These are phyloP conservation scores for Tetraodon nigroviridis DNA, from an alignment of 2,113 vertebrate species.

Conservation along the genomic window DNA sequence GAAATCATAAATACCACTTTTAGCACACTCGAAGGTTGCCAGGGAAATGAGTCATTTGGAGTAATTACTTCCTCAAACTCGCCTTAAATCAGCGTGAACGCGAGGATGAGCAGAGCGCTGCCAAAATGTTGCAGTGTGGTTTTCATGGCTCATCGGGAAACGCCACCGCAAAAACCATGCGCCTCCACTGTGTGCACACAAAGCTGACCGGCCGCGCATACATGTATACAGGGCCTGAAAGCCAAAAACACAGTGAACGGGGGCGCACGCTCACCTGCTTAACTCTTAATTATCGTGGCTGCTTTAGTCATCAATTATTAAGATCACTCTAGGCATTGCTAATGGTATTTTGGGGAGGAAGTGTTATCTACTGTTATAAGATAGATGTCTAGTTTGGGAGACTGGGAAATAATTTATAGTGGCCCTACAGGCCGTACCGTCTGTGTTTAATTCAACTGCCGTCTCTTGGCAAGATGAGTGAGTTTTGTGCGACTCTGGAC, in stretches of 20 bases:
- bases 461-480: conserved; percentile 40
- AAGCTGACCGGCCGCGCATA: conserved; percentile 23
- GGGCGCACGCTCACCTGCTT: conserved; percentile 29
- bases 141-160: conserved; percentile 57
- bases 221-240: background rate
- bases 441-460: conserved; percentile 62
- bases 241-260: background rate
- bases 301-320: conserved; percentile 63
- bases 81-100: conserved; percentile 46
- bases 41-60: conserved; percentile 47
- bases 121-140: conserved; percentile 37
- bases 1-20: conserved; percentile 28
- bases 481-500: conserved; percentile 35
- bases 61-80: conserved; percentile 59
- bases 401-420: conserved; percentile 62
- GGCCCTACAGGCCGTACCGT: conserved; percentile 50
- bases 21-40: conserved; percentile 17
- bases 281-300: conserved; percentile 67
- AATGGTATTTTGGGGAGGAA: conserved; percentile 64
- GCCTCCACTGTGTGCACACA: conserved; percentile 24
- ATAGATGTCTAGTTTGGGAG: conserved; percentile 60
- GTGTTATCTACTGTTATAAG: conserved; percentile 66
- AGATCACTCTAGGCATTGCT: conserved; percentile 58
- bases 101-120: conserved; percentile 41
- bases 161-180: conserved; percentile 34